Percentiles rank a stretch among this genome's conserved stretches.
Conservation (phyloP, 2,797 vertebrate genomes). For the Leuciscus waleckii region DNA sequence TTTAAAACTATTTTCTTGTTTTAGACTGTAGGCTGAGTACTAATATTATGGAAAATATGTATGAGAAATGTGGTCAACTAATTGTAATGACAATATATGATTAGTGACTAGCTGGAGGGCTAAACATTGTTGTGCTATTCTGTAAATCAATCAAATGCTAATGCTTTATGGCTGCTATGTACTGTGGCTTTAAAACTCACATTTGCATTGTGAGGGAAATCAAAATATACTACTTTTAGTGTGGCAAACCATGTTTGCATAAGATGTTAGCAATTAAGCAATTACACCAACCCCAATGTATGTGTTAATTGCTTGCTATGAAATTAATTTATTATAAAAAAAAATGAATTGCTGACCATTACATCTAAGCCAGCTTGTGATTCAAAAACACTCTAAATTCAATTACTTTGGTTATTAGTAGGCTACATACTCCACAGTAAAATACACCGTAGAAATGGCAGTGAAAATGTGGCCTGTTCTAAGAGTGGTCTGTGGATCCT, state of each 20-base stretch:
- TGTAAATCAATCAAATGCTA: constrained; percentile 51
- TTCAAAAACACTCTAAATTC: neutral
- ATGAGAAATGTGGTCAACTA: constrained; percentile 5
- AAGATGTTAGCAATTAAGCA: neutral
- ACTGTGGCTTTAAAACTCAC: neutral
- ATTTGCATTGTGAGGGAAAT: neutral
- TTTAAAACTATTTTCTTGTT: constrained; percentile 11
- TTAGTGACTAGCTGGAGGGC: constrained; percentile 23
- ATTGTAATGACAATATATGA: constrained; percentile 22
- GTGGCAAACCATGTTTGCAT: neutral
- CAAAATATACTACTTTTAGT: neutral
- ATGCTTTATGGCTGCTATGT: neutral
- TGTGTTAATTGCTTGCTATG: neutral
- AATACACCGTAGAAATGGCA: neutral
- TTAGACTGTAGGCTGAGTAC: neutral
- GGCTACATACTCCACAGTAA: neutral
- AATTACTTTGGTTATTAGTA: neutral
- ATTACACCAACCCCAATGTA: neutral
- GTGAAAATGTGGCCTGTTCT: neutral
- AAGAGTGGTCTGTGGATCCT: neutral
- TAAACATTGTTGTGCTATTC: constrained; percentile 35
- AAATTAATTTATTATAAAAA: neutral
- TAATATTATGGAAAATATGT: constrained; percentile 18
- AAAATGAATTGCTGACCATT: neutral
- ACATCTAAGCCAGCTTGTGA: neutral